Base-by-base conservation (phyloP, 2,888 invertebrate genomes). In the Diaprepes abbreviatus region DNA sequence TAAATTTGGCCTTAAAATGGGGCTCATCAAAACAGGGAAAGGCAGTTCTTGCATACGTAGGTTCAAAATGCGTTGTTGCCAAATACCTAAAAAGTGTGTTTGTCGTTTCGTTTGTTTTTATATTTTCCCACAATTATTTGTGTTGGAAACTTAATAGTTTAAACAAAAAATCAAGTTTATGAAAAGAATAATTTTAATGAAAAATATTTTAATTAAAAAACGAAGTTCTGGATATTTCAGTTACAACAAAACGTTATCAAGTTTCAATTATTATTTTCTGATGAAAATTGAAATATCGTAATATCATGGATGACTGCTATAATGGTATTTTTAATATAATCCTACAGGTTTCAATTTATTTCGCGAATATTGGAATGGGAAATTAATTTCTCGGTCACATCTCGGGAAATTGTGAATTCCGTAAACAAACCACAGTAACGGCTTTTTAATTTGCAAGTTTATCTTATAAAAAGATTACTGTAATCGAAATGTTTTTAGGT, bases 21-120 rank as follows among this genome's bases (percentile, higher is more conserved):
- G 94, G 94, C 78, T 94, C 94, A 78, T 94, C 94, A 73, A 94
- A 90, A 80, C 94, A 94, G 0, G 94, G 94, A 82, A 94, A 94
- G 3, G 93, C 92, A 4, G 91, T 90, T 19, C 93, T 88, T 1
- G 93, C 93, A 77, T 92, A 92, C 0, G 93, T 93, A 75, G 93
- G 87, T 86, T 93, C 92, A 77, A 94, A 93, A 72, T 93, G 91
- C 1, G 95, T 95, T 0, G 94, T 91, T 0, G 94, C 95, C 76
- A 94, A 87, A 85, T 89, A 89, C 82, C 92, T 90, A 78, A 70
- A n/a, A n/a, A n/a, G n/a, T n/a, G n/a, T n/a, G n/a, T n/a, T n/a
- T n/a, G n/a, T n/a, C n/a, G n/a, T n/a, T n/a, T n/a, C n/a, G n/a
- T n/a, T n/a, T n/a, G n/a, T n/a, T n/a, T n/a, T n/a, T n/a, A n/a